Conservation (phyloP, 2,888 invertebrate genomes). For the Sinopyrophorus schimmeli region DNA sequence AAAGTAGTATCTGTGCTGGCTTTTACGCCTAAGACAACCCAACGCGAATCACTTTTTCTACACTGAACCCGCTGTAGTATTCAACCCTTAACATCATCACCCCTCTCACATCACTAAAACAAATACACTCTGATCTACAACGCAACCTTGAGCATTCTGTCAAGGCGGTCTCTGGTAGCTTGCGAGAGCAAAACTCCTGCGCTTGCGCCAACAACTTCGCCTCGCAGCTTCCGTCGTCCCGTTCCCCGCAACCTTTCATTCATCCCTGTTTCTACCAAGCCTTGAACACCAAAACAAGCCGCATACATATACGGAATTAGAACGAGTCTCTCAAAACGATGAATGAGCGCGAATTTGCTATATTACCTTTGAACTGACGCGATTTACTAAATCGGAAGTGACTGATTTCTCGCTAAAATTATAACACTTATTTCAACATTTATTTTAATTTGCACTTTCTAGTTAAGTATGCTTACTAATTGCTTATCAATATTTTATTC, state of each 20-base stretch:
- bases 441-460: too few species aligned
- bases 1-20: conserved; percentile 13
- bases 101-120: conserved; percentile 47
- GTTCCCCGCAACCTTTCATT: conserved; percentile 49
- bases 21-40: conserved; percentile 7
- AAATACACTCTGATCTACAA: conserved; percentile 63
- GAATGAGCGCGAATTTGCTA: conserved; percentile 47
- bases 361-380: conserved; percentile 36
- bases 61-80: conserved; percentile 12
- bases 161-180: conserved; percentile 61
- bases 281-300: conserved; percentile 42
- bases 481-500: too few species aligned
- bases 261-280: conserved; percentile 58
- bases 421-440: conserved; percentile 12
- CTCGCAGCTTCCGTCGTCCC: conserved; percentile 52
- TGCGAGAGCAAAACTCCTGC: conserved; percentile 46
- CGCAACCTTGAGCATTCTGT: conserved; percentile 64
- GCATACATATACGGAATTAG: conserved; percentile 50
- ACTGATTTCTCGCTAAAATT: conserved; percentile 16
- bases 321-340: conserved; percentile 48
- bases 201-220: conserved; percentile 57
- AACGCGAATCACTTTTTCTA: too few species aligned
- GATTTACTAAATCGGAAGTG: conserved; percentile 42
- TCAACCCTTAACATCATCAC: conserved; percentile 24
- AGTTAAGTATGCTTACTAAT: too few species aligned